Evolutionary conservation across 92 coral and sea anemone species (phyloP), one percentile per base, ranked within the genome.

Genomic region (Montipora capitata): DNA sequence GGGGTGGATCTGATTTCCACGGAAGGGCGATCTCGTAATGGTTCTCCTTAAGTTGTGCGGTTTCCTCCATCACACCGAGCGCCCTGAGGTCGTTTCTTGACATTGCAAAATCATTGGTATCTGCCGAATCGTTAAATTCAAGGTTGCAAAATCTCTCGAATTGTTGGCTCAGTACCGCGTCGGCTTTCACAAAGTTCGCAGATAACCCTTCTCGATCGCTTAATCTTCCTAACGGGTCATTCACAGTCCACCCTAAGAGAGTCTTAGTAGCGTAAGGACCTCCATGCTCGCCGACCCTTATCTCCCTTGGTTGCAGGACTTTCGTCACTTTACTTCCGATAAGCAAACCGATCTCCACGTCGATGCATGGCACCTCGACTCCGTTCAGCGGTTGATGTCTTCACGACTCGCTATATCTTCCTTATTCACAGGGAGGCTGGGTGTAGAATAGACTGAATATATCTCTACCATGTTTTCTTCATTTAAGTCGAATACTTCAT

Each of bases 381-480:
- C 68, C 92, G 52, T 42, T 69, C 92, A 88, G 72, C 54, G 84
- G 70, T 77, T 7, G 3, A 88, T 7, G 54, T 88, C 88, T 4
- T 66, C 76, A 17, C 81, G 86, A 7, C 27, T 44, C 6, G 59
- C 83, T 35, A 82, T 73, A 76, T 93, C 89, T 44, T 84, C 1
- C 57, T 65, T 18, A 89, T 58, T 18, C 70, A 87, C 48, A 17
- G 42, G 27, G 1, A 43, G 65, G 4, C 18, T 9, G 52, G 10
- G 2, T 52, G 82, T 15, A 52, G 89, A 92, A 59, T 92, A 75
- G 40, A 92, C 89, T 64, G 89, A 92, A n/a, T 18, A 14, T 0
- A 91, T 56, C 17, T 76, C 76, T 5, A 91, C 13, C 0, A 40
- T 6, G 66, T 87, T 87, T 0, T 67, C 58, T 9, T 68, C 76